A percentile compares a stretch with the other conserved stretches of the same genome.
phyloP scores from a whole-genome alignment of 2,888 invertebrate species.

The Netelia inedita region DNA sequence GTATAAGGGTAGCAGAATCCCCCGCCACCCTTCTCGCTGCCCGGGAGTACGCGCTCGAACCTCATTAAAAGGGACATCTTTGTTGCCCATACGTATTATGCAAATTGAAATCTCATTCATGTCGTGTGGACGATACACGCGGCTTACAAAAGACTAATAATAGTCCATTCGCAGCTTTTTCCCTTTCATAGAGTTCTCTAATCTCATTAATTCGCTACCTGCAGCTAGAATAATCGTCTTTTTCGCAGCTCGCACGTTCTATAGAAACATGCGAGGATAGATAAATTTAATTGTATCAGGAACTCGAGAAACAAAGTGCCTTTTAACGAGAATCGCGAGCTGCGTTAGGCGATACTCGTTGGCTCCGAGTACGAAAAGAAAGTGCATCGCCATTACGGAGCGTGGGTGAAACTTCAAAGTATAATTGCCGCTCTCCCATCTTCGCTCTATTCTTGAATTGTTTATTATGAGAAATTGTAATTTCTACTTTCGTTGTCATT shows the following conservation, averaged over 20 bases:
- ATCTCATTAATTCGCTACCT: slow-evolving; percentile 36
- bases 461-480: slow-evolving; percentile 47
- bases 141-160: neutral
- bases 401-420: slow-evolving; percentile 36
- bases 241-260: neutral
- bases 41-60: too few relatives aligned
- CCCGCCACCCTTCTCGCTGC: too few relatives aligned
- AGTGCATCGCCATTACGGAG: slow-evolving; percentile 34
- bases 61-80: too few relatives aligned
- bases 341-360: neutral
- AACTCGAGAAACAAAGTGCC: neutral
- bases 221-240: neutral
- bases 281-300: neutral
- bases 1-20: too few relatives aligned
- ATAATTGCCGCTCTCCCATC: slow-evolving; percentile 26
- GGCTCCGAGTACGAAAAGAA: slow-evolving; percentile 4
- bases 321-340: neutral
- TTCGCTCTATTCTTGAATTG: slow-evolving; percentile 5
- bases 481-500: slow-evolving; percentile 60
- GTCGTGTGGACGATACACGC: neutral
- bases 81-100: neutral
- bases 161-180: neutral
- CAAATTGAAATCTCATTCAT: neutral
- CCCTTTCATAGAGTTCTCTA: slow-evolving; percentile 38
- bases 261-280: neutral